A percentile compares a stretch with the other conserved stretches of the same genome.
These are phyloP conservation scores for Catocala sponsa DNA, from an alignment of 2,888 invertebrate species.

Conservation along the genomic window DNA sequence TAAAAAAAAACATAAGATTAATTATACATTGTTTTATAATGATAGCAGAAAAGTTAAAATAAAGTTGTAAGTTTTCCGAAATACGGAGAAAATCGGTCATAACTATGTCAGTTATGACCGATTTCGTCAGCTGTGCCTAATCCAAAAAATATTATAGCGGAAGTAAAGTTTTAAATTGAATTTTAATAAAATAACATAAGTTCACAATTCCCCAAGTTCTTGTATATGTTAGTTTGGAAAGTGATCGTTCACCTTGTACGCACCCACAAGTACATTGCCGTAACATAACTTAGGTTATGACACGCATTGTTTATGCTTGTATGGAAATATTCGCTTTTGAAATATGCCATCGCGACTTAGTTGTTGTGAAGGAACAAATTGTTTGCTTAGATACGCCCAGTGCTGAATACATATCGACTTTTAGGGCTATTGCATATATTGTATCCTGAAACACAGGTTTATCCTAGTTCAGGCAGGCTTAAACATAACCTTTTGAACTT, in stretches of 20 bases:
- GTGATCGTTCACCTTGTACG: slow-evolving; percentile 32
- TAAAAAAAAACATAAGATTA: too few relatives aligned
- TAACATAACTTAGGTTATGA: slow-evolving; percentile 34
- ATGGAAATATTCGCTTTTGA: slow-evolving; percentile 43
- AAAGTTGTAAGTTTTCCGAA: too few relatives aligned
- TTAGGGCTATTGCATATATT: slow-evolving; percentile 1
- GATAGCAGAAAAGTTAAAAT: too few relatives aligned
- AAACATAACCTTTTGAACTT: too few relatives aligned
- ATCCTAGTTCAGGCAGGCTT: too few relatives aligned
- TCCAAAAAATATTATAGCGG: too few relatives aligned
- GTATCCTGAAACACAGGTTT: too few relatives aligned
- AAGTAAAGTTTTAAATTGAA: too few relatives aligned
- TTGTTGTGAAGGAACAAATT: slow-evolving; percentile 18
- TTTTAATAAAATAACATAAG: not conserved
- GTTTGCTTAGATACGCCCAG: slow-evolving; percentile 19
- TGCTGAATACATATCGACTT: not conserved
- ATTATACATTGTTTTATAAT: too few relatives aligned
- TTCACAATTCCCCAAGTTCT: not conserved
- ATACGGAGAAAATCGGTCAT: too few relatives aligned
- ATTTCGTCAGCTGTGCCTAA: too few relatives aligned
- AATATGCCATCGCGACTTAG: slow-evolving; percentile 26
- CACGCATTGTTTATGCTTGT: slow-evolving; percentile 43
- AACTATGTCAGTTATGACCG: too few relatives aligned
- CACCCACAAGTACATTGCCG: slow-evolving; percentile 25
- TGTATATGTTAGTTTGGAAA: slow-evolving; percentile 25